Evolutionary conservation across 2,113 vertebrate species (phyloP).

Genomic region (Calonectris borealis): DNA sequence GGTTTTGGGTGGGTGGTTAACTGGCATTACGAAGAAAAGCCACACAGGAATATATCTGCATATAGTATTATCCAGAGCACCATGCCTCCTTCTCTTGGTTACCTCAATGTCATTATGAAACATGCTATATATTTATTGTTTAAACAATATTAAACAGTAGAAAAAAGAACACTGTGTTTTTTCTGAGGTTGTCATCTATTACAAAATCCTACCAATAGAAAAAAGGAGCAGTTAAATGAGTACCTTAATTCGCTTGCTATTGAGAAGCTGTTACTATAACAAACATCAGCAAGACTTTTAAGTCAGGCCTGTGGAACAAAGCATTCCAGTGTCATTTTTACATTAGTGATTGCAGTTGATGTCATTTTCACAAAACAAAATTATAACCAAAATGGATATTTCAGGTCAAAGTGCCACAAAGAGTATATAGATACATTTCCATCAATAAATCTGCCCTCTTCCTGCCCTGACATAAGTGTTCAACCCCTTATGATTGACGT

Average conservation of each 20-base stretch:
- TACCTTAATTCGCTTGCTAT: conserved; percentile 3
- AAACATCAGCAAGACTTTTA: conserved; percentile 46
- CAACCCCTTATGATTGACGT: conserved; percentile 86
- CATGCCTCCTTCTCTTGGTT: background rate
- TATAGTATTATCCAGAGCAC: background rate
- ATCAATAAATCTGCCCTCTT: conserved; percentile 91
- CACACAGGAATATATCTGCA: background rate
- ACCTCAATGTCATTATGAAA: background rate
- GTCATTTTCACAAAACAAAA: conserved; percentile 95
- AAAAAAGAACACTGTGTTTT: background rate
- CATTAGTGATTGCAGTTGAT: conserved; percentile 83
- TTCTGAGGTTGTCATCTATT: background rate
- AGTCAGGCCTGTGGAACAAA: conserved; percentile 59
- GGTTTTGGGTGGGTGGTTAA: background rate
- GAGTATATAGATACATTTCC: conserved; percentile 91
- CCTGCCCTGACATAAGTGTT: conserved; percentile 81
- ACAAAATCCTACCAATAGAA: conserved; percentile 23
- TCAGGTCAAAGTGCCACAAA: conserved; percentile 83
- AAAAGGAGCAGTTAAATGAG: conserved; percentile 53
- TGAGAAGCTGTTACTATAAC: conserved; percentile 19
- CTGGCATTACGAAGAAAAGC: conserved; percentile 15
- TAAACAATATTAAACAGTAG: background rate
- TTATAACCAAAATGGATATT: conserved; percentile 91
- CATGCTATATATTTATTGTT: background rate
- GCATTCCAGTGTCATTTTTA: conserved; percentile 77